A percentile compares a stretch with the other conserved stretches of the same genome.
Evolutionary conservation across 2,797 vertebrate genomes (phyloP).

Genomic region (Sebastes nivosus): DNA sequence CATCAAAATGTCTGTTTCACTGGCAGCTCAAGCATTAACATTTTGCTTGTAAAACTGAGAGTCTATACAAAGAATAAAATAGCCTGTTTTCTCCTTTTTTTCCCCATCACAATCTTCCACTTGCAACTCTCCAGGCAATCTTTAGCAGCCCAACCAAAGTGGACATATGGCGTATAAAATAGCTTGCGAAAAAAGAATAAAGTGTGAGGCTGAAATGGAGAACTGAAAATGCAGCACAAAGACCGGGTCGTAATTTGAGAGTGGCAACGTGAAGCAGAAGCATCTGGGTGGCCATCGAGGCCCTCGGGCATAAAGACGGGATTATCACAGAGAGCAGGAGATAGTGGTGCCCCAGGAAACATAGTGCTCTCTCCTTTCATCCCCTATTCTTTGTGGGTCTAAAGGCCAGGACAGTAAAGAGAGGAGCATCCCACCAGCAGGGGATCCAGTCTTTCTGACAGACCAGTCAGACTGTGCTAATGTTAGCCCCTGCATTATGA

Average conservation of each 20-base stretch:
- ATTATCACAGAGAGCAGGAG: conserved; percentile 65
- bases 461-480: conserved; percentile 24
- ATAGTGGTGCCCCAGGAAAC: conserved; percentile 59
- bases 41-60: conserved; percentile 4
- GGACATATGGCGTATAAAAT: conserved; percentile 52
- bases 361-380: conserved; percentile 60
- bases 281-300: conserved; percentile 43
- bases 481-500: conserved; percentile 16
- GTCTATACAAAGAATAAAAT: conserved; percentile 17
- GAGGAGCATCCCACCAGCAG: conserved; percentile 40
- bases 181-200: conserved; percentile 4
- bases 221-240: conserved; percentile 23
- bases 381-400: conserved; percentile 53
- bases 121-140: conserved; percentile 42
- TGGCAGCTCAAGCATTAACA: conserved; percentile 1
- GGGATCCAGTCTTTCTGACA: conserved; percentile 30
- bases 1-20: conserved; percentile 4
- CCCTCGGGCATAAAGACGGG: conserved; percentile 48
- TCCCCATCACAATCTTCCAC: not conserved
- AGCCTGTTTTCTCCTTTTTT: not conserved
- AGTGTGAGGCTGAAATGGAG: not conserved
- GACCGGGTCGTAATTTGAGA: conserved; percentile 27
- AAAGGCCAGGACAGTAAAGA: conserved; percentile 51
- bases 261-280: conserved; percentile 13
- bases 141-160: conserved; percentile 42